Percentiles rank a stretch among this genome's conserved stretches.
Conservation (phyloP, 2,113 vertebrate genomes). For the Maccullochella peelii region DNA sequence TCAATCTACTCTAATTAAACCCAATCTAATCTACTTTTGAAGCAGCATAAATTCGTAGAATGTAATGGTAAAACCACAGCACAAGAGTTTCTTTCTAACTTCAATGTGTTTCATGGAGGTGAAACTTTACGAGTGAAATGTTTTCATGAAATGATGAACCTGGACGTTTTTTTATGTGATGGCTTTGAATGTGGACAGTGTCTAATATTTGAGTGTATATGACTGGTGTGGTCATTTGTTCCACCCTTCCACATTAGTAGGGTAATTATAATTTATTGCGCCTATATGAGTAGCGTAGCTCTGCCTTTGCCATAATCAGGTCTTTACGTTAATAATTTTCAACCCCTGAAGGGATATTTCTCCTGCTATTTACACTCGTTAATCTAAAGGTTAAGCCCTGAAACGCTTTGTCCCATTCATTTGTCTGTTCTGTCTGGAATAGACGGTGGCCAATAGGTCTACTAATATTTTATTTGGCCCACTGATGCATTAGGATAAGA, state of each 20-base stretch:
- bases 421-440: constrained; percentile 34
- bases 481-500: neutral
- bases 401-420: constrained; percentile 36
- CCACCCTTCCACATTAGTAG: constrained; percentile 34
- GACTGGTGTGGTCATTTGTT: constrained; percentile 24
- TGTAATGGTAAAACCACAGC: neutral
- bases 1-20: constrained; percentile 24
- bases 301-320: constrained; percentile 43
- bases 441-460: neutral
- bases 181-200: neutral
- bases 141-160: neutral
- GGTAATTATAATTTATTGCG: constrained; percentile 42
- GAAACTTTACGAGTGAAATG: neutral
- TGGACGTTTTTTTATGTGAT: neutral
- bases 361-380: constrained; percentile 43
- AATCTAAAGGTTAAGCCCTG: constrained; percentile 42
- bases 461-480: constrained; percentile 13
- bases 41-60: neutral
- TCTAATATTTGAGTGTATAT: neutral
- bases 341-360: constrained; percentile 25
- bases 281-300: constrained; percentile 7
- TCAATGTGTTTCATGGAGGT: neutral
- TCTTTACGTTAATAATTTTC: constrained; percentile 45
- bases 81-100: neutral
- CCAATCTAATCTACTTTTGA: constrained; percentile 1